Conservation (phyloP, 2,797 vertebrate genomes). For the Malurus leucopterus region DNA sequence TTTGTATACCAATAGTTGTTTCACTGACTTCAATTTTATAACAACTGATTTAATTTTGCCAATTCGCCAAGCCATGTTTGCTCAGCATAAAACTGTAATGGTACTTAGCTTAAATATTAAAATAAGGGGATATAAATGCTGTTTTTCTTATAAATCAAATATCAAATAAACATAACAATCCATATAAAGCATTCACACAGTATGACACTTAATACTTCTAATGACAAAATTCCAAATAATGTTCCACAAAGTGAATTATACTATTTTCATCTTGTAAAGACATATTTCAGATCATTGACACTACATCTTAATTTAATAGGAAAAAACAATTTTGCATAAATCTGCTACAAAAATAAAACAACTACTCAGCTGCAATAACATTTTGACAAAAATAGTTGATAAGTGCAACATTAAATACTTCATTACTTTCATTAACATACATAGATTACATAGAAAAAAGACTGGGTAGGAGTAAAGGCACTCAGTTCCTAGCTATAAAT, state of each 20-base stretch:
- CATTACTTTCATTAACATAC: not conserved
- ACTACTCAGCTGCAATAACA: not conserved
- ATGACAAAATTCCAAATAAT: not conserved
- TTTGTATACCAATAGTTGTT: not conserved
- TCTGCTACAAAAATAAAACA: not conserved
- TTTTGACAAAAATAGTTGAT: not conserved
- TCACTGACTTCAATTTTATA: not conserved
- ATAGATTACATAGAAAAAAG: not conserved
- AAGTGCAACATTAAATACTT: not conserved
- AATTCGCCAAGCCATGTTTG: not conserved
- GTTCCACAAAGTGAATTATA: not conserved
- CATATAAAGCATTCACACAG: not conserved
- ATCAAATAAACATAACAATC: not conserved
- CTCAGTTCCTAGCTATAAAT: not conserved
- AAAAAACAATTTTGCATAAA: not conserved
- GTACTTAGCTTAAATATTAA: not conserved
- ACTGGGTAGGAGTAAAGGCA: not conserved
- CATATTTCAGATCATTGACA: not conserved
- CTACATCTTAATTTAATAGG: not conserved
- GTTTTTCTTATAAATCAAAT: not conserved
- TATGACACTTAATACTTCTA: not conserved
- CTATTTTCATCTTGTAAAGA: not conserved
- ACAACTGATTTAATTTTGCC: not conserved
- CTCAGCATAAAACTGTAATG: not conserved
- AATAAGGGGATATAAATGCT: not conserved